These are phyloP conservation scores for Galendromus occidentalis DNA, from an alignment of 1,140 invertebrate genomes.

Conservation along the genomic window DNA sequence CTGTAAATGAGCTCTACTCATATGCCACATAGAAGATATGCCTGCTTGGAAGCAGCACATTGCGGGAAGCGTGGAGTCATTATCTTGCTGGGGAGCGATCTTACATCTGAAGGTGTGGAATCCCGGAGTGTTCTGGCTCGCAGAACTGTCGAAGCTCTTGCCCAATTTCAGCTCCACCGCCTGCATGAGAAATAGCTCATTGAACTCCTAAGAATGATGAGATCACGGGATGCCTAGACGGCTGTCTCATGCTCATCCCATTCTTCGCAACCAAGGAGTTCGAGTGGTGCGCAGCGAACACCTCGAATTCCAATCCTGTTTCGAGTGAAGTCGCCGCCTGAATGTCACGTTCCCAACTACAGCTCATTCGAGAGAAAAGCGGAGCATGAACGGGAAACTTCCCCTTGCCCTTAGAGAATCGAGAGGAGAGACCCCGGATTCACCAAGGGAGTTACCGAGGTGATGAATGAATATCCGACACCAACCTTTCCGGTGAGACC, in stretches of 20 bases:
- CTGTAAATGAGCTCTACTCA: not conserved
- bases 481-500: not conserved
- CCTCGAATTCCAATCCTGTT: not conserved
- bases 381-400: too few species aligned
- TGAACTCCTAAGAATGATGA: not conserved
- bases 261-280: not conserved
- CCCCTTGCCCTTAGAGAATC: not conserved
- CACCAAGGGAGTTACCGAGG: not conserved
- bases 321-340: not conserved
- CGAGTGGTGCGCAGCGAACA: not conserved
- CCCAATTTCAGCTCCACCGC: constrained; percentile 61
- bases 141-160: constrained; percentile 39
- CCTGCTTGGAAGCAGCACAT: constrained; percentile 15
- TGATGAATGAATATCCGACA: constrained; percentile 22
- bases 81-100: constrained; percentile 23
- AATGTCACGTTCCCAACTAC: not conserved
- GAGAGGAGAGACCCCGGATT: not conserved
- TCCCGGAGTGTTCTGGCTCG: constrained; percentile 38
- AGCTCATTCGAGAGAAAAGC: too few species aligned
- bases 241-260: not conserved
- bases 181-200: constrained; percentile 22
- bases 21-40: constrained; percentile 7
- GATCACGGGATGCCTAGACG: not conserved
- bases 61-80: not conserved
- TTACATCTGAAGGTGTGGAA: constrained; percentile 75